phyloP scores from a whole-genome alignment of 2,113 vertebrate genomes.

The Macquaria australasica region DNA sequence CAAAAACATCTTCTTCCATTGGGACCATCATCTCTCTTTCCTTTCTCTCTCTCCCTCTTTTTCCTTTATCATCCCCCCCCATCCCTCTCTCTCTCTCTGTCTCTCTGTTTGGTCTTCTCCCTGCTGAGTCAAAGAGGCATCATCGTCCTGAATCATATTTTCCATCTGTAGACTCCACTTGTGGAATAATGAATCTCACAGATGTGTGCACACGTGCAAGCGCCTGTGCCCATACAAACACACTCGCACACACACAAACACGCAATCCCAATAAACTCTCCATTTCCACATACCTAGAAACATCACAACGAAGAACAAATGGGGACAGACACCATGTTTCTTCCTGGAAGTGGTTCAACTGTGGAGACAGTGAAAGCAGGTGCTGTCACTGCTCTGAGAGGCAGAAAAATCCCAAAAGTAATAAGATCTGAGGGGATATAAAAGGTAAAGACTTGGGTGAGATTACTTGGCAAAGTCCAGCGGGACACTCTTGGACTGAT shows the following conservation, averaged over 20 bases:
- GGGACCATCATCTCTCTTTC: conserved; percentile 51
- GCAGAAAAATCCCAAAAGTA: conserved; percentile 44
- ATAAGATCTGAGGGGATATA: conserved; percentile 47
- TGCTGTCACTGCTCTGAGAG: conserved; percentile 44
- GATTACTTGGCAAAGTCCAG: conserved; percentile 51
- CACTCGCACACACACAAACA: conserved; percentile 25
- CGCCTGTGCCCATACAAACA: conserved; percentile 59
- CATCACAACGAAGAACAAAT: conserved; percentile 43
- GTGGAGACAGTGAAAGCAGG: conserved; percentile 50
- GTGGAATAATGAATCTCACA: conserved; percentile 78
- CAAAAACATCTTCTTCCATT: conserved; percentile 57
- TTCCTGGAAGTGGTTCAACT: conserved; percentile 48
- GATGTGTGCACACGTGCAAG: conserved; percentile 65
- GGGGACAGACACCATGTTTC: conserved; percentile 52
- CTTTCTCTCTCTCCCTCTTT: conserved; percentile 9
- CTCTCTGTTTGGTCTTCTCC: conserved; percentile 57
- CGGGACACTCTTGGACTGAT: conserved; percentile 37
- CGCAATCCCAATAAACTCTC: conserved; percentile 32
- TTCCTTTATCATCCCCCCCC: neutral
- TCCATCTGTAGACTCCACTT: conserved; percentile 78
- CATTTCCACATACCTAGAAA: conserved; percentile 55
- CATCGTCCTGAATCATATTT: conserved; percentile 77
- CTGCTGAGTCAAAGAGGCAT: conserved; percentile 77
- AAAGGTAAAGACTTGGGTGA: conserved; percentile 52
- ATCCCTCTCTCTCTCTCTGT: neutral